Conservation (phyloP, 2,888 invertebrate species). For the Orthonevra nobilis region DNA sequence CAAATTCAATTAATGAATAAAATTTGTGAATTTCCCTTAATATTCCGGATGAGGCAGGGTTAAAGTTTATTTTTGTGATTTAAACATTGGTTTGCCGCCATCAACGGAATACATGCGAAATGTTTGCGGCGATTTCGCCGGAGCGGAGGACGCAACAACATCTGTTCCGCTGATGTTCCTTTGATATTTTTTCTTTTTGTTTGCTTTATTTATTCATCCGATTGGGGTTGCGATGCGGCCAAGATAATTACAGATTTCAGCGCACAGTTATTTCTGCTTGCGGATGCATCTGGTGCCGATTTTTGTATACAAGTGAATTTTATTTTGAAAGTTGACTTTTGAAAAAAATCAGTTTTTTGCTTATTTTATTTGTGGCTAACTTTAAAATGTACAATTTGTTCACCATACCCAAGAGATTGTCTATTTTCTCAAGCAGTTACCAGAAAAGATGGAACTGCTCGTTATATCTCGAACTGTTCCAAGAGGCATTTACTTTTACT, state of each 20-base stretch:
- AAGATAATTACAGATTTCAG: conserved; percentile 35
- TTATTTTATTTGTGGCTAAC: no score
- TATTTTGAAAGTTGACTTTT: conserved; percentile 55
- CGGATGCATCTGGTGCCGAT: conserved; percentile 44
- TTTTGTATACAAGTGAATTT: conserved; percentile 42
- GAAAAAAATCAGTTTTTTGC: no score
- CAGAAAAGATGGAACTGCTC: no score
- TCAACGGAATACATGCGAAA: conserved; percentile 5
- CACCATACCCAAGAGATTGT: no score
- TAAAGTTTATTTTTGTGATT: conserved; percentile 53
- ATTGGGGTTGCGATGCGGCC: conserved; percentile 38
- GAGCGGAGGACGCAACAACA: conserved; percentile 52
- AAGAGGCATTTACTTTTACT: no score
- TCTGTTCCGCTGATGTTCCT: conserved; percentile 64
- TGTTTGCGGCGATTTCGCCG: conserved; percentile 31
- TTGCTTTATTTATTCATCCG: no score
- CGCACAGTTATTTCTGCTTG: conserved; percentile 11
- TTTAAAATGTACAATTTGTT: no score
- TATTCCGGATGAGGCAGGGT: conserved; percentile 39
- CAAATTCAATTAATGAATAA: conserved; percentile 69
- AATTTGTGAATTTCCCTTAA: conserved; percentile 59
- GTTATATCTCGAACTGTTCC: no score
- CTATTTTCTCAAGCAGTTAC: no score
- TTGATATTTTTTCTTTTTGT: conserved; percentile 56
- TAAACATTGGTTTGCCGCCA: conserved; percentile 8